Base-by-base conservation (phyloP, 1,140 invertebrate species). In the Galleria mellonella region DNA sequence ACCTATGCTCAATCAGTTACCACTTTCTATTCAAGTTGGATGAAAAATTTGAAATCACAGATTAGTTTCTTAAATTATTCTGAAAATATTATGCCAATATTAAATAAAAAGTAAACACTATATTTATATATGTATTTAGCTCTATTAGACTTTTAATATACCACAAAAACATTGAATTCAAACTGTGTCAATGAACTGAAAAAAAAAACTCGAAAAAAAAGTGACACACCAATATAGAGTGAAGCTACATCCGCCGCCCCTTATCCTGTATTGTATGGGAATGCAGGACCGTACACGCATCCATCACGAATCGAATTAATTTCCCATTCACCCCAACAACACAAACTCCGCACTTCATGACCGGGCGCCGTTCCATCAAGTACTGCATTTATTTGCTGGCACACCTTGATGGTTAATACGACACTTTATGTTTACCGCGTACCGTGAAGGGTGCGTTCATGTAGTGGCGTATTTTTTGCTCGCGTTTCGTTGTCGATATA, bases 181-280 rank as follows among this genome's bases (percentile, higher is more conserved):
- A 23, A 23, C 17, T 23, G 17, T 23, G 17, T 23, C 17, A 23
- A 23, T 6, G 17, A 23, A 23, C 2, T 23, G 17, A 3, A 3
- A 23, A 23, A 23, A 23, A 23, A 23, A 23, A 23, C n/a, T 43
- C 36, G 14, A 52, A 32, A 46, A 38, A 40, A 23, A 53, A 27
- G 14, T 49, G 28, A 40, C 14, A 33, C 30, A 31, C 43, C 6
- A 32, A 46, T 28, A 7, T 28, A 44, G 23, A 77, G 76, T 83
- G 54, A 83, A 79, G 75, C 73, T 83, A 77, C 75, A 49, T 58
- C 54, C 45, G 54, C 36, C 53, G 44, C 27, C 61, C 69, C 64
- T 58, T 64, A 65, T 73, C 67, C 70, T 72, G 62, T 67, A 50
- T 55, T 49, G 56, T 71, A 78, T 77, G 74, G 69, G 71, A 82